Evolutionary conservation across 2,888 invertebrate species (phyloP), one percentile per base, ranked within the genome.

Genomic region (Megalurothrips usitatus): DNA sequence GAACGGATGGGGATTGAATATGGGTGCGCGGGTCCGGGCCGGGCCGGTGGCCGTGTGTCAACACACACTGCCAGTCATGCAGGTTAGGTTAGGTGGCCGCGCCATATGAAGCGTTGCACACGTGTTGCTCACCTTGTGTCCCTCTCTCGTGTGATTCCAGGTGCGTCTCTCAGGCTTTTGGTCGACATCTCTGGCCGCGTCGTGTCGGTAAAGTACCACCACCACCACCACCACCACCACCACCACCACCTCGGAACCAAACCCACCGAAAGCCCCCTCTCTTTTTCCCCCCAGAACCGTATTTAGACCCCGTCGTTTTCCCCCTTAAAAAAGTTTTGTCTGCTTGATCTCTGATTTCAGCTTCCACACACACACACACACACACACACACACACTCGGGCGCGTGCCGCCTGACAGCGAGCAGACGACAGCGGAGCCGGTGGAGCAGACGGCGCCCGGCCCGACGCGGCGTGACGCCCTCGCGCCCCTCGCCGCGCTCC

Each of bases 391-490:
- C 52, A 52, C 52, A 52, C 52, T 12, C 17, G 52, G 1, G 52
- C 52, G 52, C 58, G 58, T 14, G 58, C 52, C 14, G 1, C 58
- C 34, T 43, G 34, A 43, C 34, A 43, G 34, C 34, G 3, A 43
- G 34, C 34, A 43, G 34, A 43, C 34, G 34, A 43, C 34, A 43
- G 34, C 34, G 34, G n/a, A n/a, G n/a, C n/a, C n/a, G n/a, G n/a
- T 0, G 58, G 14, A 58, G 58, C 58, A 75, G 68, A 23, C 68
- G 23, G 26, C 68, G 68, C 23, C 68, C 23, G 2, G 68, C 23
- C 26, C 23, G 26, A 75, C 26, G 26, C 68, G 68, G 68, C 68
- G 68, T 75, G 68, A 75, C 68, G 68, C 26, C 58, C 58, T n/a
- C n/a, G 19, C n/a, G 58, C 52, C 52, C 52, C 52, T 17, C 52